Evolutionary conservation across 37 sponge, comb jelly and placozoan genomes (phyloP), one percentile per base, ranked within the genome.

Genomic region (Cladorhizidae sp.): DNA sequence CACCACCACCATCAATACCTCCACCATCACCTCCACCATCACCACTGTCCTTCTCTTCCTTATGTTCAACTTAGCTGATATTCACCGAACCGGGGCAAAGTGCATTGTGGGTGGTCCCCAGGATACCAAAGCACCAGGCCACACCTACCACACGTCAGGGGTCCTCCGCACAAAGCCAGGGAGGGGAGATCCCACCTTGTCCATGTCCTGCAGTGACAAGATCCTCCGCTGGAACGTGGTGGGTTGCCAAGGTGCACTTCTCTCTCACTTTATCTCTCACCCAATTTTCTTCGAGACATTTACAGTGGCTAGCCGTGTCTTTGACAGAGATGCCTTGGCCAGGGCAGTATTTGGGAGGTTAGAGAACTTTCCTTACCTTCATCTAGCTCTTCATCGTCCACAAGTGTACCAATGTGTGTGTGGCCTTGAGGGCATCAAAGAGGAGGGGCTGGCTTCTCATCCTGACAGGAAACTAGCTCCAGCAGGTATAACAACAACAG

Each of bases 121-220:
- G 54, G 94, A 94, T 71, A 38, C 76, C 20, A 82, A 71, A 50
- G 23, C 17, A 0, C 75, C 88, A n/a, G 91, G 94, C 5, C 25
- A 28, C 11, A 70, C 26, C 29, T 94, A 94, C 59, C 94, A 94
- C 76, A 68, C 29, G 36, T 11, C 59, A 37, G 92, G 95, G 59
- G 73, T 52, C 8, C 58, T 87, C 40, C 83, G 95, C 8, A 88
- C 92, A 31, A 94, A 94, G 43, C 95, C 95, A 29, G 95, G 95
- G 2, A 81, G 92, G 29, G 95, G 95, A 25, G 83, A 94, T 39
- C 95, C 92, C 22, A 94, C 95, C 31, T 64, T 74, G 36, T 80
- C 81, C 77, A 91, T 91, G 89, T 88, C 92, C 3, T 94, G 95
- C 76, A 91, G 92, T 72, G 95, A 94, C 64, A 94, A 94, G 74